Evolutionary conservation across 1,140 invertebrate genomes (phyloP).

Genomic region (Spodoptera litura): DNA sequence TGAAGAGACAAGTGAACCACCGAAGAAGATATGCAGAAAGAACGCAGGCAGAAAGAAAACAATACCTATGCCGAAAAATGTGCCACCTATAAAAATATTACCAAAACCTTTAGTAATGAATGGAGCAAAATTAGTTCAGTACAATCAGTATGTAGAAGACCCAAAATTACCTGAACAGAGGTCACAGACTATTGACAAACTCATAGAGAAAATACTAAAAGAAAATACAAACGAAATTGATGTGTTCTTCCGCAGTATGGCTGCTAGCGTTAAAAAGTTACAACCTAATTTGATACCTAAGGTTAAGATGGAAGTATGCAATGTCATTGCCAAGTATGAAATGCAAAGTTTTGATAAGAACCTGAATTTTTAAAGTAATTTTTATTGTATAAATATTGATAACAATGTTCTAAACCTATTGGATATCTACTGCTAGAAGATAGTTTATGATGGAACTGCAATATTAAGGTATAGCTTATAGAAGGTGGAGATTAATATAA

Average conservation of each 20-base stretch:
- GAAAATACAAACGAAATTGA: constrained; percentile 83
- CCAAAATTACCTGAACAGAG: constrained; percentile 70
- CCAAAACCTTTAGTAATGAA: constrained; percentile 77
- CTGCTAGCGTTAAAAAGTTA: constrained; percentile 81
- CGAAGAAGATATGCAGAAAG: constrained; percentile 71
- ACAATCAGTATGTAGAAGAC: constrained; percentile 74
- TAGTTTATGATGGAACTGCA: background rate
- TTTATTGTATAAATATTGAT: background rate
- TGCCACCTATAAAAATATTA: constrained; percentile 79
- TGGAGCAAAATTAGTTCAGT: constrained; percentile 73
- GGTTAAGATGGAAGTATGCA: constrained; percentile 84
- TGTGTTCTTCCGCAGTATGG: constrained; percentile 83
- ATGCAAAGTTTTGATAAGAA: constrained; percentile 80
- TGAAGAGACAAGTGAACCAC: constrained; percentile 55
- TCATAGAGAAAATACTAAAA: constrained; percentile 79
- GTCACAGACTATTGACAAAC: constrained; percentile 75
- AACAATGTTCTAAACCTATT: background rate
- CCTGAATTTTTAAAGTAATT: constrained; percentile 23
- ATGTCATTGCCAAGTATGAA: constrained; percentile 83
- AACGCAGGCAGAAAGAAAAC: constrained; percentile 74
- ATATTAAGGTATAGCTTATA: constrained; percentile 9
- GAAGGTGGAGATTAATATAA: background rate
- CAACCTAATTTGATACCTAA: constrained; percentile 82
- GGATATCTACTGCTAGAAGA: background rate
- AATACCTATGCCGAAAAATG: constrained; percentile 68